Base-by-base conservation (phyloP, 2,888 invertebrate species). In the Ceraclea dissimilis region DNA sequence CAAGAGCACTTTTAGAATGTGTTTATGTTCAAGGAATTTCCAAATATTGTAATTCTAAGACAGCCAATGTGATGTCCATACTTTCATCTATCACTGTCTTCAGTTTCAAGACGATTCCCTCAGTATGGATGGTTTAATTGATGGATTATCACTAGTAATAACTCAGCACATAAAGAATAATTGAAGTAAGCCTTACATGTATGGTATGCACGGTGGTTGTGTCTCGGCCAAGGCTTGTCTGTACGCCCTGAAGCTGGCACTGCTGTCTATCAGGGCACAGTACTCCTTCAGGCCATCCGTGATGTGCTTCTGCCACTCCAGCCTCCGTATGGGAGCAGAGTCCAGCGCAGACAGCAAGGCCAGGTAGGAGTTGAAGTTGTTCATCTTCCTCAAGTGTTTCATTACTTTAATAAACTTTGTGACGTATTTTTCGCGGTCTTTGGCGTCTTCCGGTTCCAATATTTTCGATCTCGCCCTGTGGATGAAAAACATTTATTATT, bases 281-380 rank as follows among this genome's bases (percentile, higher is more conserved):
- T 96, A 95, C 68, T 97, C 95, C 67, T 92, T 90, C 63, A 98
- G 76, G 52, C 92, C 88, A 75, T 97, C 96, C 21, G 88, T 88
- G 60, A 94, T 90, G 64, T 90, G 87, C 68, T 90, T 88, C 68
- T 92, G 91, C 92, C 93, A 94, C 70, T 95, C 98, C 70, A 99
- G 79, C 70, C 98, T 79, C 67, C 85, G 76, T 70, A 93, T 85
- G 0, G 99, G 97, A 2, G 96, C 96, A 18, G 97, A 98, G 74
- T 97, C 96, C 65, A 99, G 75, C 16, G 99, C 99, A 6, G 97
- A 96, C 60, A 99, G 79, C 62, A 99, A 79, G 8, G 99, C 98
- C 67, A 99, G 78, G 77, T 97, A 97, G 47, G 97, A 97, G 77
- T 99, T 99, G 74, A 97, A 99, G 73, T 99, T 99, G 76, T 95